Conservation (phyloP, 2,797 vertebrate genomes). For the Micromesistius poutassou region DNA sequence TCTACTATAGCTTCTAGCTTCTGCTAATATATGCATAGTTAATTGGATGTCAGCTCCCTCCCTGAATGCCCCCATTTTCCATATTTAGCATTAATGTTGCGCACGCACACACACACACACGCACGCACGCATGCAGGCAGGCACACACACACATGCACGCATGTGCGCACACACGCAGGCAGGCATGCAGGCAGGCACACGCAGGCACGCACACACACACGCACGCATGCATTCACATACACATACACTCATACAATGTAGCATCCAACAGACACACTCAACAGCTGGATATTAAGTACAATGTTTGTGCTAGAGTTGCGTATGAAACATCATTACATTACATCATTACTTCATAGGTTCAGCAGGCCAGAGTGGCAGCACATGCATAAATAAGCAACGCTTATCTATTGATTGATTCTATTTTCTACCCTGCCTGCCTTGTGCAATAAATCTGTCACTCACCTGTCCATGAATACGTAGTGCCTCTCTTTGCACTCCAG, state of each 20-base stretch:
- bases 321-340: neutral
- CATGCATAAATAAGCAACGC: no score
- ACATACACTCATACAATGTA: no score
- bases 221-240: neutral
- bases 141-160: no score
- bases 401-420: neutral
- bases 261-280: neutral
- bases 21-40: conserved; percentile 56
- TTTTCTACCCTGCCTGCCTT: neutral
- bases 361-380: neutral
- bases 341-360: neutral
- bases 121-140: no score
- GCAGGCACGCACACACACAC: neutral
- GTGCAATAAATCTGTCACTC: neutral
- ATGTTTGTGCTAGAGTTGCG: neutral
- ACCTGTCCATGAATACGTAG: neutral
- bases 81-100: neutral
- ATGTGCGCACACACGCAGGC: neutral
- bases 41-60: conserved; percentile 53
- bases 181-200: neutral
- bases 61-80: conserved; percentile 13
- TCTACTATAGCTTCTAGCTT: conserved; percentile 33
- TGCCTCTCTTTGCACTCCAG: neutral
- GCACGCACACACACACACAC: neutral
- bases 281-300: conserved; percentile 5